Base-by-base conservation (phyloP, 37 sponge, comb jelly and placozoan species). In the Beroe ovata region DNA sequence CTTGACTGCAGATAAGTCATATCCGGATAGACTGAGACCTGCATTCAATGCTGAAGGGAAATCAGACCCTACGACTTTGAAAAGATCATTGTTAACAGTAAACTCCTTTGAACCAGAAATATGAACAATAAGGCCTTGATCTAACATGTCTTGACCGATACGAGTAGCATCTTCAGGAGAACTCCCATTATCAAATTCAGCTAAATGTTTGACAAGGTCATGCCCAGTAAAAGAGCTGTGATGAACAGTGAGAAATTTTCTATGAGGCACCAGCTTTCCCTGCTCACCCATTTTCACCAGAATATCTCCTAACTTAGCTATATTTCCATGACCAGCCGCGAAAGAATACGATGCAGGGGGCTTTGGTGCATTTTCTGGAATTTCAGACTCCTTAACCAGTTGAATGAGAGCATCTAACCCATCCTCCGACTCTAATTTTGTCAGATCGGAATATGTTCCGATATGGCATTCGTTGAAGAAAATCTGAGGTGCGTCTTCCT, bases 391-490 rank as follows among this genome's bases (percentile, higher is more conserved):
- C 54, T 77, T 77, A n/a, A 77, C 84, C 22, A 4, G 0, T 1
- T 77, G 36, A n/a, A 77, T 77, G 6, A 77, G 8, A 3, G 54
- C 21, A 40, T 77, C 84, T 25, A 77, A 26, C 47, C 41, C 54
- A 77, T 35, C 64, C n/a, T 25, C 39, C 28, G 47, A 23, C 28
- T 63, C 89, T 40, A 90, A 11, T 28, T 90, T 60, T 33, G 29
- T 63, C 36, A 89, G 35, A 16, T 89, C 89, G 28, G 58, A 60
- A 32, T 89, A 63, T 2, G 58, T 30, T 37, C 89, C 89, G 30
- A 89, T 25, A 62, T 96, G 97, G 38, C 88, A 92, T 25, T 64
- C 64, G 66, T 96, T 96, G 91, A 96, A 96, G 91, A 95, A 96
- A 8, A 96, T 92, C 92, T 96, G 97, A 0, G 97, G 97, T 0